Percentiles rank a stretch among this genome's conserved stretches.
Evolutionary conservation across 2,113 vertebrate species (phyloP).

Genomic region (Ancistrus triradiatus): DNA sequence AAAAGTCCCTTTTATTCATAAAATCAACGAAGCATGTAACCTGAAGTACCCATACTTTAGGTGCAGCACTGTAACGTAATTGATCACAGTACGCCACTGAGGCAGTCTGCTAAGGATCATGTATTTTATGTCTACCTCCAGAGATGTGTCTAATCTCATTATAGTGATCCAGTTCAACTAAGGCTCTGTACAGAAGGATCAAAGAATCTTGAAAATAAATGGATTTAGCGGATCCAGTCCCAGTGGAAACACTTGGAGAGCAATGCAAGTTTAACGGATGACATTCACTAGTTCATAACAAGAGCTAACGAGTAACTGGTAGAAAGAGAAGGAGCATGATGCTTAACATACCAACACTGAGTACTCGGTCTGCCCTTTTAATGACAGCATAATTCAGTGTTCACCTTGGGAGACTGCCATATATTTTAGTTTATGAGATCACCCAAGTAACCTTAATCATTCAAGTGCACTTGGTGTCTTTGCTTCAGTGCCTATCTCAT

Average conservation of each 20-base stretch:
- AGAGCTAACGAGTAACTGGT: constrained; percentile 71
- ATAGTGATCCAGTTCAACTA: constrained; percentile 6
- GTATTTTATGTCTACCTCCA: neutral
- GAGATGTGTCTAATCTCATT: neutral
- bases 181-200: constrained; percentile 40
- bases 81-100: neutral
- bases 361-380: constrained; percentile 72
- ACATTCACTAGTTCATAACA: constrained; percentile 65
- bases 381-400: constrained; percentile 77
- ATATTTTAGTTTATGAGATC: constrained; percentile 77
- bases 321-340: constrained; percentile 67
- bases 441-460: constrained; percentile 75
- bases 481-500: constrained; percentile 66
- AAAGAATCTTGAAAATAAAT: constrained; percentile 61
- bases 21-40: too few relatives aligned
- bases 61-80: too few relatives aligned
- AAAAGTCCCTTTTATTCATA: too few relatives aligned
- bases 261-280: constrained; percentile 70
- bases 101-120: constrained; percentile 9
- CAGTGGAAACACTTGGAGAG: constrained; percentile 58
- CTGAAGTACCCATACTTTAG: too few relatives aligned
- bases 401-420: constrained; percentile 78
- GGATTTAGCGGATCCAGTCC: constrained; percentile 57
- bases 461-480: constrained; percentile 71
- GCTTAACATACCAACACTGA: constrained; percentile 81